A percentile compares a stretch with the other conserved stretches of the same genome.
phyloP scores from a whole-genome alignment of 2,113 vertebrate genomes.

The Poeciliopsis turrubarensis region DNA sequence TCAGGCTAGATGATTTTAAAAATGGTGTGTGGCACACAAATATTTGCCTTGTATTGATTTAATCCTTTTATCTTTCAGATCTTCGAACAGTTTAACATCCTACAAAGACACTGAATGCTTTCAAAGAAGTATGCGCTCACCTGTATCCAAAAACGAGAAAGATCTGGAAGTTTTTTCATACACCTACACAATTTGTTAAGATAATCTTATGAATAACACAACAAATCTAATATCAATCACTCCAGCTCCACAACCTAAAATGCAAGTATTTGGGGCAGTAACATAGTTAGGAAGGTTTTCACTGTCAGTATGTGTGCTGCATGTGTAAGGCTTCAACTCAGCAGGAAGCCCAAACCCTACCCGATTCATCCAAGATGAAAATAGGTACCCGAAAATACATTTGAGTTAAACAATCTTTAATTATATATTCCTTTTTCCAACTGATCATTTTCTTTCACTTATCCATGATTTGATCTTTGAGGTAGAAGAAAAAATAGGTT shows the following conservation, averaged over 20 bases:
- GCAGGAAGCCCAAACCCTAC: neutral
- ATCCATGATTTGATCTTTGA: neutral
- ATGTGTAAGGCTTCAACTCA: neutral
- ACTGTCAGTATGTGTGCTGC: neutral
- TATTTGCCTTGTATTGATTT: neutral
- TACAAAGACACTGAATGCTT: neutral
- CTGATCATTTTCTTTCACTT: neutral
- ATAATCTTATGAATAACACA: neutral
- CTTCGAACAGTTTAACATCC: neutral
- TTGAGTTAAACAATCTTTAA: neutral
- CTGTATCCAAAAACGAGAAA: neutral
- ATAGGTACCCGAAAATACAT: neutral
- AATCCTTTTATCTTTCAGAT: neutral
- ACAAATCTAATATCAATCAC: neutral
- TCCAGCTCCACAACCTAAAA: neutral
- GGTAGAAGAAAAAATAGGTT: neutral
- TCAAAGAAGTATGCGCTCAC: neutral
- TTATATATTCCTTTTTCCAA: neutral
- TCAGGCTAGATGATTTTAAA: neutral
- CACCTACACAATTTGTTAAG: neutral
- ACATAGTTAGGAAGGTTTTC: neutral
- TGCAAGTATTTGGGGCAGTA: neutral
- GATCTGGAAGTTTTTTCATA: neutral
- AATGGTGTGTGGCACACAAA: neutral
- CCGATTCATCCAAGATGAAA: neutral